Percentiles rank a stretch among this genome's conserved stretches.
These are phyloP conservation scores for Myotis brandtii DNA, from an alignment of 2,113 vertebrate genomes.

Conservation along the genomic window DNA sequence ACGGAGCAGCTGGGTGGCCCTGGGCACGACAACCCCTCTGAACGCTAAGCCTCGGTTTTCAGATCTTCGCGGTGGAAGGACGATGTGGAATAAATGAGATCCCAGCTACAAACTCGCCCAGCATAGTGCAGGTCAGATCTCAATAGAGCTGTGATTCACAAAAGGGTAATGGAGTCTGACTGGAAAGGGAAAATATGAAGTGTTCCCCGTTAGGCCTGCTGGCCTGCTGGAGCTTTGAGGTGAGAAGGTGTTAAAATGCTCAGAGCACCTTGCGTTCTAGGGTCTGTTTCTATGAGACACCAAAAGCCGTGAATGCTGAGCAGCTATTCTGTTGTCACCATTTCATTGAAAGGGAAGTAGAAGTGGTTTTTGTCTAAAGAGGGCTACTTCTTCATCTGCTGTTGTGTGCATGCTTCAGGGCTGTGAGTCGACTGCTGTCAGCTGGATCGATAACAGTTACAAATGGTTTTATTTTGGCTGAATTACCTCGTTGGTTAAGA, in stretches of 20 bases:
- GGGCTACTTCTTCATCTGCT: neutral
- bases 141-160: neutral
- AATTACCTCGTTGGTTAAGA: neutral
- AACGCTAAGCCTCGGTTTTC: neutral
- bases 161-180: neutral
- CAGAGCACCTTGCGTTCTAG: neutral
- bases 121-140: neutral
- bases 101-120: neutral
- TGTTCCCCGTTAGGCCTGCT: rapidly evolving
- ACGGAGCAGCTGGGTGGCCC: rapidly evolving
- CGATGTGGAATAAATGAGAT: neutral
- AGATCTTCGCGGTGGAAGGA: neutral
- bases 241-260: neutral
- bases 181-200: neutral
- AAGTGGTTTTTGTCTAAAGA: neutral
- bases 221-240: neutral
- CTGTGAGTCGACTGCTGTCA: neutral
- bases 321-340: neutral
- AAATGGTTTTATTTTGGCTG: neutral
- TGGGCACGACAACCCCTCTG: neutral
- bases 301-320: rapidly evolving
- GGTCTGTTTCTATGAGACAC: neutral
- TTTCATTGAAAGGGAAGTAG: neutral
- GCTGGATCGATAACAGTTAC: neutral
- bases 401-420: rapidly evolving